phyloP scores from a whole-genome alignment of 2,888 invertebrate species.

The Spatulosminthurus flaviceps region DNA sequence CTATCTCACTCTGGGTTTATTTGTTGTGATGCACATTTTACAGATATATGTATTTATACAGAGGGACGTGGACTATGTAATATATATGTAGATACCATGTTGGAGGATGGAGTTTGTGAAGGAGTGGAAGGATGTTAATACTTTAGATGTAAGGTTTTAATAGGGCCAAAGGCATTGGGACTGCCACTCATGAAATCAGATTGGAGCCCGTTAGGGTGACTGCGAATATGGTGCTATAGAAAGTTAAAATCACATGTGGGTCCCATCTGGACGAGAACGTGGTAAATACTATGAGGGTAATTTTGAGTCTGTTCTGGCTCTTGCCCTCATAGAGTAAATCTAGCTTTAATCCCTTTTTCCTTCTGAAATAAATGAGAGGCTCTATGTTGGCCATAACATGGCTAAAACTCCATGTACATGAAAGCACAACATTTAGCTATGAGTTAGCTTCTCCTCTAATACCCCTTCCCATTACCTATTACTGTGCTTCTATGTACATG shows the following conservation, averaged over 20 bases:
- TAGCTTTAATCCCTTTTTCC: conserved; percentile 61
- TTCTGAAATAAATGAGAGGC: conserved; percentile 57
- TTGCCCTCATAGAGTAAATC: conserved; percentile 55
- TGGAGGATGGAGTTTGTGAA: neutral
- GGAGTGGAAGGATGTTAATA: neutral
- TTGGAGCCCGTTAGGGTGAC: conserved; percentile 21
- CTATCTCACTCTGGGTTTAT: no score
- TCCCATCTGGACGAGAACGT: conserved; percentile 58
- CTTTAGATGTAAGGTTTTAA: neutral
- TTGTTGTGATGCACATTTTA: no score
- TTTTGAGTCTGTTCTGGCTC: conserved; percentile 37
- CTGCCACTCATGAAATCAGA: conserved; percentile 28
- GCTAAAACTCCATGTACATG: conserved; percentile 6
- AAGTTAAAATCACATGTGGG: conserved; percentile 55
- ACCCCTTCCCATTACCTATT: no score
- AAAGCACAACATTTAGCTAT: neutral
- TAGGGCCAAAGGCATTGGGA: neutral
- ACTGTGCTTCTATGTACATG: no score
- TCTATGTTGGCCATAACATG: conserved; percentile 33
- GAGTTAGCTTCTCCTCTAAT: neutral
- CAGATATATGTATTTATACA: no score
- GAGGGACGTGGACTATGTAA: neutral
- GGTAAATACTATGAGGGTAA: conserved; percentile 52
- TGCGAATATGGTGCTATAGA: conserved; percentile 14
- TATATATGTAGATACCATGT: neutral